Base-by-base conservation (phyloP, 2,888 invertebrate species). In the Pristionchus japonicus region DNA sequence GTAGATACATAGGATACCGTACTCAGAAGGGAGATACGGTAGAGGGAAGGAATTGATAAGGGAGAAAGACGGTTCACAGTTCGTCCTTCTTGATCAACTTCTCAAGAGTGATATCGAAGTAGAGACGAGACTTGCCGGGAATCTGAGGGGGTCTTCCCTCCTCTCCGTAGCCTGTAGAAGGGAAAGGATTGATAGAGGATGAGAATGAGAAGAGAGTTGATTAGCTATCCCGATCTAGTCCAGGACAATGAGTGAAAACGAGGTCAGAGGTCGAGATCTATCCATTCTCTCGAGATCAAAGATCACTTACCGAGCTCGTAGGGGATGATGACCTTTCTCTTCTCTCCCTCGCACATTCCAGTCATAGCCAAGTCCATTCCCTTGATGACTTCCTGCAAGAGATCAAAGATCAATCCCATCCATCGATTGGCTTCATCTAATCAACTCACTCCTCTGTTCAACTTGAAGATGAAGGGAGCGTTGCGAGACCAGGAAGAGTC, bases 301-400 rank as follows among this genome's bases (percentile, higher is more conserved):
- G 23, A 85, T 49, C 15, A 4, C 88, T 31, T 77, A 90, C 90
- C 93, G 84, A 90, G 91, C 47, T 91, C 92, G 17, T 92, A 91
- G 37, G 94, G 94, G 87, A 94, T 94, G 87, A 92, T 89, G 57
- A 94, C 94, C 87, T 94, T 92, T 88, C 94, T 91, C 67, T 91
- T 89, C 89, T 94, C 94, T 88, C 94, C 94, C 91, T 94, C 94
- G 88, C 94, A 94, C 94, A 94, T 94, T 84, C 88, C 91, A 82
- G 93, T 93, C 94, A 94, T 94, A 57, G 92, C 92, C 82, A 91
- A 90, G 89, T 93, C 92, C 93, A 93, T 93, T 89, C 93, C 93
- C 89, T 90, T 91, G 92, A 93, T 93, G n/a, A 93, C 93, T 88
- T 93, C 92, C 91, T 92, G 88, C 37, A 87, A 61, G n/a, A 77